These are phyloP conservation scores for Laupala kohalensis DNA, from an alignment of 1,140 invertebrate species.

Conservation along the genomic window DNA sequence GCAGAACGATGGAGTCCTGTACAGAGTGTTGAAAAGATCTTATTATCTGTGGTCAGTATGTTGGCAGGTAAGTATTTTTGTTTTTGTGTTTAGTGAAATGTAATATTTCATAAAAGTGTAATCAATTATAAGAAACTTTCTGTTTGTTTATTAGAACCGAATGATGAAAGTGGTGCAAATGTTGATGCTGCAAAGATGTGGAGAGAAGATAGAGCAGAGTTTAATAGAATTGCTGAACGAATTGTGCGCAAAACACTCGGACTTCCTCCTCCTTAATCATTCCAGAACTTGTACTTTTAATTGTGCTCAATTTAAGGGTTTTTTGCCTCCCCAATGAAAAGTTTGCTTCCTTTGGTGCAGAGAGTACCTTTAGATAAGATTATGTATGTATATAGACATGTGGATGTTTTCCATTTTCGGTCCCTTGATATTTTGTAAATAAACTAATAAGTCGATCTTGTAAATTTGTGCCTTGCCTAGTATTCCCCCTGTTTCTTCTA, in stretches of 20 bases:
- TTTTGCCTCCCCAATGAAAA: neutral
- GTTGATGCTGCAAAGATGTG: slow-evolving; percentile 99
- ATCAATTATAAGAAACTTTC: neutral
- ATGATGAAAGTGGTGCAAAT: slow-evolving; percentile 98
- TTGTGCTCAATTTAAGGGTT: neutral
- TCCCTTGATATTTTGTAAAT: neutral
- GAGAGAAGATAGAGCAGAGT: slow-evolving; percentile 87
- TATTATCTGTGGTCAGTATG: slow-evolving; percentile 97
- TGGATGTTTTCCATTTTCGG: neutral
- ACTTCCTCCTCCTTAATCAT: slow-evolving; percentile 30
- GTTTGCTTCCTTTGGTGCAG: neutral
- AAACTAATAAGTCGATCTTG: neutral
- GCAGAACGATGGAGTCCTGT: slow-evolving; percentile 97
- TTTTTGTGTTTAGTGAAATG: neutral
- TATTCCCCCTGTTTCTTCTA: too few species aligned
- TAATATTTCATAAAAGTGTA: neutral
- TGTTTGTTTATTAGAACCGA: slow-evolving; percentile 65
- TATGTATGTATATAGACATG: neutral
- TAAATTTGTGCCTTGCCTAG: too few species aligned
- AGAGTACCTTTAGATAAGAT: neutral
- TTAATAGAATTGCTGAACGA: slow-evolving; percentile 83
- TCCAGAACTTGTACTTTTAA: neutral
- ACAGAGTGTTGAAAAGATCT: slow-evolving; percentile 97
- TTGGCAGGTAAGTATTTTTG: slow-evolving; percentile 55
- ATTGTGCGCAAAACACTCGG: slow-evolving; percentile 86